Conservation (phyloP, 2,113 vertebrate species). For the Notarius quadriscutis region DNA sequence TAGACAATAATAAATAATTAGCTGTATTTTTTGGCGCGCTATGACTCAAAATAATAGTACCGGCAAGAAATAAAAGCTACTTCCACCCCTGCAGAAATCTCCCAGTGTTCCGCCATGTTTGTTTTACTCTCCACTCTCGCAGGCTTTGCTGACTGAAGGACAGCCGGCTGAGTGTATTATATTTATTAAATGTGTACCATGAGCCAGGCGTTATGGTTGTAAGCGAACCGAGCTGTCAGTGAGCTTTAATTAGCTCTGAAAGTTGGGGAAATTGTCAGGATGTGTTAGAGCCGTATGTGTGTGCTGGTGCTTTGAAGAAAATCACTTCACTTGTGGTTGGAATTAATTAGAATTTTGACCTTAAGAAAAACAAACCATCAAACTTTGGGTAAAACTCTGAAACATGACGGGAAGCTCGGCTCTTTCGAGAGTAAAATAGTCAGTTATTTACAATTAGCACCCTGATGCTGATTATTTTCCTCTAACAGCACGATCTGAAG, state of each 20-base stretch:
- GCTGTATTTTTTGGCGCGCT: no score
- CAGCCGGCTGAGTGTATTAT: neutral
- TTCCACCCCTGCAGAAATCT: no score
- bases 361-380: slow-evolving; percentile 1
- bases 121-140: neutral
- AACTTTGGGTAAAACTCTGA: neutral
- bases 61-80: no score
- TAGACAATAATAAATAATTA: no score
- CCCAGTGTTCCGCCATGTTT: neutral
- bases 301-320: neutral
- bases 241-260: neutral
- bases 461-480: no score
- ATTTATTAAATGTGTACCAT: neutral
- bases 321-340: neutral
- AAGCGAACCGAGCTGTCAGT: neutral
- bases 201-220: neutral
- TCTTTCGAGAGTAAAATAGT: neutral
- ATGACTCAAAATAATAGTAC: no score
- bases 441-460: neutral
- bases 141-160: neutral
- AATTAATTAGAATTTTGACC: slow-evolving; percentile 7
- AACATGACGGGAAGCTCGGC: neutral
- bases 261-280: neutral
- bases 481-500: no score
- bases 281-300: neutral